Evolutionary conservation across 1,140 invertebrate genomes (phyloP).

Genomic region (Heterodera schachtii): DNA sequence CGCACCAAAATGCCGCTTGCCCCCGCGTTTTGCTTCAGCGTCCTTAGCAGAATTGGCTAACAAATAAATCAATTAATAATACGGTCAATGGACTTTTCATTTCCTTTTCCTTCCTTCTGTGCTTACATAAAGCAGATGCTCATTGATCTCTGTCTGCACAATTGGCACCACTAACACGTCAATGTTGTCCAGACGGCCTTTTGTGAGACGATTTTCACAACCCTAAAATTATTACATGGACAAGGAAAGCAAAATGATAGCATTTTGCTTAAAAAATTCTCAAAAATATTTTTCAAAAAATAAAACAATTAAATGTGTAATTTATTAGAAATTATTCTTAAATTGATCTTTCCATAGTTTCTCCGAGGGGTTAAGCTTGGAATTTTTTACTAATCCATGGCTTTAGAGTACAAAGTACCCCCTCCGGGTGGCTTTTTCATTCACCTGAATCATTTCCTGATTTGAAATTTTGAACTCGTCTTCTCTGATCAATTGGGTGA

Average conservation of each 20-base stretch:
- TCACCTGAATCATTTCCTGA: background rate
- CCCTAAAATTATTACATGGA: background rate
- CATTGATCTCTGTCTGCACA: background rate
- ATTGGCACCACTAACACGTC: background rate
- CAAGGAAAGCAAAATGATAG: no score
- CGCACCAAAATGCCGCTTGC: slow-evolving; percentile 1
- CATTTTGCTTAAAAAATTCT: no score
- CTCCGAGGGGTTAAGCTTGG: no score
- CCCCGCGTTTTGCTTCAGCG: background rate
- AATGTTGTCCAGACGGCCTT: background rate
- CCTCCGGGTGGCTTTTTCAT: no score
- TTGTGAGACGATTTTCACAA: slow-evolving; percentile 4
- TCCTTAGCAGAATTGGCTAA: background rate
- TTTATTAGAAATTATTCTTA: no score
- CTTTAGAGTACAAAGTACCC: no score
- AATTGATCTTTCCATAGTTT: no score
- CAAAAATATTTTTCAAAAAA: no score
- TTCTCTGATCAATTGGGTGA: slow-evolving; percentile 5
- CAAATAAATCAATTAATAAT: background rate
- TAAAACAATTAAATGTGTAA: no score
- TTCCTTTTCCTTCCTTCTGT: background rate
- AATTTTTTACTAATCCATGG: no score
- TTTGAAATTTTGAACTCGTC: background rate
- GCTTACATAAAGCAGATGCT: background rate
- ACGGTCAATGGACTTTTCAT: background rate